Evolutionary conservation across 2,113 vertebrate species (phyloP).

Genomic region (Collichthys lucidus): DNA sequence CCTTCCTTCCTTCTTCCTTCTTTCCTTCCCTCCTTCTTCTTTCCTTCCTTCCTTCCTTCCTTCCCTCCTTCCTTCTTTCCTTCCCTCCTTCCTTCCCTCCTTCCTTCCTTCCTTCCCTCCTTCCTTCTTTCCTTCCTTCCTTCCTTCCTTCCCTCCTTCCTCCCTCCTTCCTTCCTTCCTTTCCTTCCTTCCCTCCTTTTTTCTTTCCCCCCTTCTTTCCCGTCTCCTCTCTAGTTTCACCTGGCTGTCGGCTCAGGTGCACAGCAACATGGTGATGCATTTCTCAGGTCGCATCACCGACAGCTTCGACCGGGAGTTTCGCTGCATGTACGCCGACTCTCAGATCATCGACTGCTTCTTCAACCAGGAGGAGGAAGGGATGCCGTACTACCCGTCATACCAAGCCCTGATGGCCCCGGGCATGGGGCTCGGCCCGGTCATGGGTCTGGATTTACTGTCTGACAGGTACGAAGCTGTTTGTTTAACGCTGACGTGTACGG

Average conservation of each 20-base stretch:
- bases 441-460: constrained; percentile 51
- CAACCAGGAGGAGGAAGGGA: constrained; percentile 73
- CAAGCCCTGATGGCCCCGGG: constrained; percentile 13
- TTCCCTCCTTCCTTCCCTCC: too few species aligned
- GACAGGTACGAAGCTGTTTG: constrained; percentile 64
- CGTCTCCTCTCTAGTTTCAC: constrained; percentile 87
- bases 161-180: too few species aligned
- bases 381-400: constrained; percentile 63
- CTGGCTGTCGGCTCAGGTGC: constrained; percentile 95
- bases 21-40: too few species aligned
- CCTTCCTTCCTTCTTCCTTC: too few species aligned
- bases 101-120: too few species aligned
- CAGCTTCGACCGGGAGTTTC: constrained; percentile 95
- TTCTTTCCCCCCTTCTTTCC: too few species aligned
- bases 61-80: too few species aligned
- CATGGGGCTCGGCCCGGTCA: constrained; percentile 25
- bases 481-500: too few species aligned
- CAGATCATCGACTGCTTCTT: constrained; percentile 87
- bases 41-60: too few species aligned
- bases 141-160: too few species aligned
- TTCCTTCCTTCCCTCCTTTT: too few species aligned
- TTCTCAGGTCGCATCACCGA: constrained; percentile 91
- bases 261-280: constrained; percentile 93
- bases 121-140: too few species aligned
- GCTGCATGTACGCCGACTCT: constrained; percentile 94